phyloP scores from a whole-genome alignment of 2,113 vertebrate genomes.

The Ochotona princeps region DNA sequence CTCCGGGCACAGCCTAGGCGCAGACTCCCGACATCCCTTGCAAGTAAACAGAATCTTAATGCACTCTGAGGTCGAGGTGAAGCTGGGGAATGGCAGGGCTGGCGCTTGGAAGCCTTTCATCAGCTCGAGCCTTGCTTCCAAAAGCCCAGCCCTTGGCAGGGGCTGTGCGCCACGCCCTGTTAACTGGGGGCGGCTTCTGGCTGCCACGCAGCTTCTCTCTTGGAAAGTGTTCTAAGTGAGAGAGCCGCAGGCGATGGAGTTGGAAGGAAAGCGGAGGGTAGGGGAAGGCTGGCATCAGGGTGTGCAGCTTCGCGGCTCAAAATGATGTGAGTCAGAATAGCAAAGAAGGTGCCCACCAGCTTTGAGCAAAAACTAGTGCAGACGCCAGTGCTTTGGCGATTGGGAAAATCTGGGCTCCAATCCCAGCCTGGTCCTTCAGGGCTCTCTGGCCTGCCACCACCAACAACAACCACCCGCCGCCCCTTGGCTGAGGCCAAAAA shows the following conservation, averaged over 20 bases:
- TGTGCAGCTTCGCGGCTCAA: not conserved
- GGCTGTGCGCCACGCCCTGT: not conserved
- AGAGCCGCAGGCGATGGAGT: not conserved
- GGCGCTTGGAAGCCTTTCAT: not conserved
- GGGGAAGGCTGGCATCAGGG: not conserved
- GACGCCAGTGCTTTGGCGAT: not conserved
- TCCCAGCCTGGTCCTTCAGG: not conserved
- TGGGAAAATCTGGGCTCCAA: not conserved
- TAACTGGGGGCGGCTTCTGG: not conserved
- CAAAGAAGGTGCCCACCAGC: not conserved
- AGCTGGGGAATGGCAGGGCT: not conserved
- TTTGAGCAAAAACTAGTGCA: not conserved
- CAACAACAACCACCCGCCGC: too few relatives aligned
- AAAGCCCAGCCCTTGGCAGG: not conserved
- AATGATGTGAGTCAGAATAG: not conserved
- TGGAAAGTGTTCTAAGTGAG: conserved; percentile 4
- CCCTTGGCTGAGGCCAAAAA: not conserved
- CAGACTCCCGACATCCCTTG: not conserved
- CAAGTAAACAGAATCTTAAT: not conserved
- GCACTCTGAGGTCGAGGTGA: rapidly evolving
- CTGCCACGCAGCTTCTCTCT: not conserved
- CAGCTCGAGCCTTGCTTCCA: not conserved
- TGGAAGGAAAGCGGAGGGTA: not conserved
- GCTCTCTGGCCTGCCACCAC: too few relatives aligned
- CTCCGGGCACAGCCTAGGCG: not conserved